phyloP scores from a whole-genome alignment of 2,797 vertebrate genomes.

The Pseudomugil gertrudae region DNA sequence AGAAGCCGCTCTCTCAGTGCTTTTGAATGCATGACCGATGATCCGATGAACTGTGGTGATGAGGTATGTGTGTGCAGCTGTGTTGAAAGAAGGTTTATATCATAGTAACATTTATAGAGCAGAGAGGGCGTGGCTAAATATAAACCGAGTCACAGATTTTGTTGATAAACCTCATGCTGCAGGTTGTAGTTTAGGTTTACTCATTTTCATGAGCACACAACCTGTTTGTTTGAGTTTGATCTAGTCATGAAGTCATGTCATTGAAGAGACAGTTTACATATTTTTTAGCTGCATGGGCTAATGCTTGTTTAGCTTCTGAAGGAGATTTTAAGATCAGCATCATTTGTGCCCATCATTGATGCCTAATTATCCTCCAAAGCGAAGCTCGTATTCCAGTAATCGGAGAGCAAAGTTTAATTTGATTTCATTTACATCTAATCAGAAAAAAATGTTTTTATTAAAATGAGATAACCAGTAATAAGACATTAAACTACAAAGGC shows the following conservation, averaged over 20 bases:
- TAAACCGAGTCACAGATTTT: conserved; percentile 48
- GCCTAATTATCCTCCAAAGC: conserved; percentile 5
- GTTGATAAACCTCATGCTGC: conserved; percentile 26
- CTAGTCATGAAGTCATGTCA: neutral
- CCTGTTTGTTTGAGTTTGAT: neutral
- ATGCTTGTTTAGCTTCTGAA: neutral
- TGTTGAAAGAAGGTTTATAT: conserved; percentile 53
- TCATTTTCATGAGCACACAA: conserved; percentile 3
- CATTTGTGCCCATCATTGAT: neutral
- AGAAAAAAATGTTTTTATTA: conserved; percentile 10
- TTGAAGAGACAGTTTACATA: neutral
- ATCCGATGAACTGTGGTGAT: conserved; percentile 58
- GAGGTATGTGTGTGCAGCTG: conserved; percentile 36
- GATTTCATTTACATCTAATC: conserved; percentile 11
- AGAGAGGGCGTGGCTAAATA: conserved; percentile 48
- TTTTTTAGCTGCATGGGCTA: neutral
- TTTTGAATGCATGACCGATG: conserved; percentile 69
- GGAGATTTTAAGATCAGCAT: neutral
- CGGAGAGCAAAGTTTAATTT: neutral
- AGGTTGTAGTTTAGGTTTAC: neutral
- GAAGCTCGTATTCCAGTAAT: conserved; percentile 9
- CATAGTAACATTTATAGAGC: conserved; percentile 64
- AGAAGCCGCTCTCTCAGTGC: conserved; percentile 37
- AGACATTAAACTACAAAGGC: conserved; percentile 23
- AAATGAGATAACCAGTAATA: conserved; percentile 15